phyloP scores from a whole-genome alignment of 2,113 vertebrate genomes.

The Macquaria ambigua region DNA sequence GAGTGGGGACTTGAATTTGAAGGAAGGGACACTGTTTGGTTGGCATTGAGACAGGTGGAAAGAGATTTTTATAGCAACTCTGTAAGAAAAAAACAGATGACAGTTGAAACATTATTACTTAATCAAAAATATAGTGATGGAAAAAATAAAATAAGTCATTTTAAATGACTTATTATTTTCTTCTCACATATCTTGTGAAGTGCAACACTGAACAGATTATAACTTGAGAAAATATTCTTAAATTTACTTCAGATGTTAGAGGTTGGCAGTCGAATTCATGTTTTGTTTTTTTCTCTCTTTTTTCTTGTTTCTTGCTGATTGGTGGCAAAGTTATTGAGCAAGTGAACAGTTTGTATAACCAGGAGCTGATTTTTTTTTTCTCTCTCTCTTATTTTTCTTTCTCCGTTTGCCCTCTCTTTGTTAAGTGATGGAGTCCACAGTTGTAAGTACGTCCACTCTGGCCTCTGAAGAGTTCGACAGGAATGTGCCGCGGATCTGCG shows the following conservation, averaged over 20 bases:
- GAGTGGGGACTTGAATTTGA: neutral
- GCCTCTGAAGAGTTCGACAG: constrained; percentile 88
- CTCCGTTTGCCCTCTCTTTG: constrained; percentile 3
- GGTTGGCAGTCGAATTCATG: neutral
- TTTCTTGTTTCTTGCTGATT: neutral
- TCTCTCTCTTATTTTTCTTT: constrained; percentile 23
- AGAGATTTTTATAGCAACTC: neutral
- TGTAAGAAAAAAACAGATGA: neutral
- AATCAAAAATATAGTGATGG: neutral
- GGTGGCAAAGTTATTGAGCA: constrained; percentile 17
- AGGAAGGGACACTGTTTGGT: constrained; percentile 21
- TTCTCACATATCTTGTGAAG: constrained; percentile 6
- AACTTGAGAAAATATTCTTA: neutral
- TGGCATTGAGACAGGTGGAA: constrained; percentile 11
- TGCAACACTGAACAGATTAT: constrained; percentile 18
- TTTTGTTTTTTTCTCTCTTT: neutral
- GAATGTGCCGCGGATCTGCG: constrained; percentile 92
- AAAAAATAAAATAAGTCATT: neutral
- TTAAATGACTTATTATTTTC: neutral
- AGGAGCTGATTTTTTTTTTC: constrained; percentile 29
- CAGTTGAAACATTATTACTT: neutral
- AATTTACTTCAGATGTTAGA: constrained; percentile 20
- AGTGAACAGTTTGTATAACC: constrained; percentile 27
- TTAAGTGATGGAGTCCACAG: constrained; percentile 87
- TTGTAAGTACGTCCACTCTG: constrained; percentile 87